Evolutionary conservation across 2,113 vertebrate genomes (phyloP), one percentile per base, ranked within the genome.

Genomic region (Xenotilapia flavipinnis): DNA sequence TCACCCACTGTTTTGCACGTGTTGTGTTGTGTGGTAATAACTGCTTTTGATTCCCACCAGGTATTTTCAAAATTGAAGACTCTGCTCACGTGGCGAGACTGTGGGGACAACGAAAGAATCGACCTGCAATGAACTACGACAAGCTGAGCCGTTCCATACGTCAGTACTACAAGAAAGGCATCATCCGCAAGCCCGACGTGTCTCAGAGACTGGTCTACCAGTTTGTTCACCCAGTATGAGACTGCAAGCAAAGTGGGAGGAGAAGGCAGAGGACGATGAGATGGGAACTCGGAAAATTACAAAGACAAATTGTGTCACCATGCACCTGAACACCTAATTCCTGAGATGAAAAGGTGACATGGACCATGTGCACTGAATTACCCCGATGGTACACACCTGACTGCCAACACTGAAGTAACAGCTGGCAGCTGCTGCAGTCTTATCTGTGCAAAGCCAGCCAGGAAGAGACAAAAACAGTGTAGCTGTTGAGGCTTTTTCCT

Each of bases 131-230:
- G 98, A 99, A 99, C 96, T 99, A 99, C 21, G 99, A 99, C 96
- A 99, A 99, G 90, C 96, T 99, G 93, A 99, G 99, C 95, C 99
- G 99, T 87, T 99, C 99, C 94, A 99, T 99, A 93, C 97, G 99
- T 60, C 99, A 99, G 94, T 99, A 99, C 96, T 99, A 99, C 95
- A 99, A 99, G 95, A 99, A 99, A 90, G 98, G 98, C 17, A 99
- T 99, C 94, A 99, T 99, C 91, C 97, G 98, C 3, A 99, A 99
- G 82, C 98, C 99, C 0, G 98, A 98, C 82, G 96, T 99, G 93
- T 99, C 99, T 73, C 99, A 99, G 96, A 98, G 99, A 93, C 97
- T 99, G 23, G 99, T 99, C 84, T 99, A 99, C 94, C 99, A 99
- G 96, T 99, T 99, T 2, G 98, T 99, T 13, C 98, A 99, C 94